Conservation (phyloP, 2,888 invertebrate genomes). For the Byasa hedistus region DNA sequence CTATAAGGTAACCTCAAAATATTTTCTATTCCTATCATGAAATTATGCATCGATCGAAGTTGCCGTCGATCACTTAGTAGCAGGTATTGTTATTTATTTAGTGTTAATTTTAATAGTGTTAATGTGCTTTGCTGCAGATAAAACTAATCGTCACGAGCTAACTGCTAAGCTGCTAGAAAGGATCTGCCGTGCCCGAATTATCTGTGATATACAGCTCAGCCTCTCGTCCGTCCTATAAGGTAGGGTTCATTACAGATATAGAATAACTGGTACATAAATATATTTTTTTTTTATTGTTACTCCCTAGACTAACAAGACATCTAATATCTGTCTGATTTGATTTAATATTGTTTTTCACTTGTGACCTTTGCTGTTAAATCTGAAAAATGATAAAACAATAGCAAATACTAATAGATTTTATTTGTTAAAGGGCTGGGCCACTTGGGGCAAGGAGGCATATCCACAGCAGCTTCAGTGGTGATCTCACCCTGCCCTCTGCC, state of each 20-base stretch:
- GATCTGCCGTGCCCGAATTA: constrained; percentile 80
- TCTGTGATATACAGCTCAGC: constrained; percentile 82
- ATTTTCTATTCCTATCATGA: constrained; percentile 30
- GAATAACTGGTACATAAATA: too few species aligned
- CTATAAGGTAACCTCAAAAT: constrained; percentile 65
- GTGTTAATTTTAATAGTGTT: constrained; percentile 25
- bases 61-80: constrained; percentile 4
- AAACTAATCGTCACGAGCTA: constrained; percentile 73
- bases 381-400: too few species aligned
- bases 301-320: neutral
- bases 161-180: constrained; percentile 75
- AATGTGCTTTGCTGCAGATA: constrained; percentile 45
- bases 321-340: neutral
- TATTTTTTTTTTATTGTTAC: too few species aligned
- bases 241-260: constrained; percentile 34
- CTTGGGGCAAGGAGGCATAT: constrained; percentile 83
- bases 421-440: constrained; percentile 81
- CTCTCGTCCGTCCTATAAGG: constrained; percentile 81
- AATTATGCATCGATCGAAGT: constrained; percentile 30
- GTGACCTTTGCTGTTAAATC: too few species aligned
- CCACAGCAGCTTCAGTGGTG: constrained; percentile 79
- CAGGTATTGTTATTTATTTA: constrained; percentile 6
- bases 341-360: neutral
- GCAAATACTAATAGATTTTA: neutral
- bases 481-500: constrained; percentile 77